Base-by-base conservation (phyloP, 2,888 invertebrate genomes). In the Bembecia ichneumoniformis region DNA sequence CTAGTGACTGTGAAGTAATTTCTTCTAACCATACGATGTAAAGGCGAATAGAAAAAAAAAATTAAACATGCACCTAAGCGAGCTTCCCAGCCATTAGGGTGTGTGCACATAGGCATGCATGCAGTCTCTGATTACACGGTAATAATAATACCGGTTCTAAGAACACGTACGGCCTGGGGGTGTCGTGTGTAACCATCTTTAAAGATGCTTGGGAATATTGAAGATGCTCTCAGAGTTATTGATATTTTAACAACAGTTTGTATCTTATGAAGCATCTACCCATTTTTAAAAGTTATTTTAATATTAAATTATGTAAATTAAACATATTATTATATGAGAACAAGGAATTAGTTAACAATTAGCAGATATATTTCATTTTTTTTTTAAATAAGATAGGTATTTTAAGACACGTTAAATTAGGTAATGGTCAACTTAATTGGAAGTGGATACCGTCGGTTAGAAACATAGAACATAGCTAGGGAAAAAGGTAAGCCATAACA, bases 121-220 rank as follows among this genome's bases (percentile, higher is more conserved):
- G 28, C 28, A 7, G 47, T 49, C 47, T 55, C 51, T 53, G 55
- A 58, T 59, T 55, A 58, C 50, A 35, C 50, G 52, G 53, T 48
- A 14, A 13, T 47, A 47, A 36, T 50, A 44, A 47, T 52, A 49
- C 40, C 40, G 44, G 44, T 14, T 14, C 28, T 28, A 28, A 28
- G 28, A 28, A 28, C 28, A 28, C 13, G 40, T 51, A 43, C 47
- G 50, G 58, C 61, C 62, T 46, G 16, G 10, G 52, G 68, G 67
- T 60, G 53, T 59, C 61, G 58, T 62, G 58, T 58, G 52, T 44
- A 58, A 43, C 55, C 55, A 48, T 53, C 56, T 54, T 56, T 48
- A 66, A 66, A 62, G 55, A 54, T 49, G 60, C 58, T 57, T 66
- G 59, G 57, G 62, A 62, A 63, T 63, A n/a, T 14, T 14, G 40